These are phyloP conservation scores for Acleris holmiana DNA, from an alignment of 2,888 invertebrate genomes.

Conservation along the genomic window DNA sequence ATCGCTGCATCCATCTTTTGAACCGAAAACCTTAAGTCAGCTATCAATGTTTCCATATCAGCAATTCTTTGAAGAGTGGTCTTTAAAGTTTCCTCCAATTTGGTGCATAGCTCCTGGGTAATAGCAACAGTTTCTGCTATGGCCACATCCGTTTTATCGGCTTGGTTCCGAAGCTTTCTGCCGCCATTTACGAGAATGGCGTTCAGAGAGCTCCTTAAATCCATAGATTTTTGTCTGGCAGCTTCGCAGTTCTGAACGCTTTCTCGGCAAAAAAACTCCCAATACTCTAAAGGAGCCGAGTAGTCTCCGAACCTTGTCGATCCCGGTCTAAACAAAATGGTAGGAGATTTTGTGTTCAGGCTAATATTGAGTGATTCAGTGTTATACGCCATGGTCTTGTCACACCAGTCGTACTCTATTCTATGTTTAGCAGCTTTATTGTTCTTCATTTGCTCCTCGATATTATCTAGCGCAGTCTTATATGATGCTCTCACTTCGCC, in stretches of 20 bases:
- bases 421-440: constrained; percentile 92
- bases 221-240: constrained; percentile 89
- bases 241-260: constrained; percentile 90
- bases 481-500: constrained; percentile 87
- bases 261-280: constrained; percentile 93
- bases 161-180: constrained; percentile 92
- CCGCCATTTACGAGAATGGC: constrained; percentile 90
- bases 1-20: constrained; percentile 91
- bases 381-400: constrained; percentile 92
- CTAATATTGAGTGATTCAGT: constrained; percentile 89
- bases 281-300: constrained; percentile 88
- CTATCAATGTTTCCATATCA: constrained; percentile 90
- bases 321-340: constrained; percentile 91
- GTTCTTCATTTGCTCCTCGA: constrained; percentile 88
- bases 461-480: constrained; percentile 85
- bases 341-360: constrained; percentile 87
- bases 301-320: constrained; percentile 91
- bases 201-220: constrained; percentile 88
- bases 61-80: constrained; percentile 90
- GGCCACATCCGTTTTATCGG: constrained; percentile 91
- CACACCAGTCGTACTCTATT: constrained; percentile 96
- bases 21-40: constrained; percentile 87
- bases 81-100: constrained; percentile 88
- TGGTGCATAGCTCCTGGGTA: constrained; percentile 89
- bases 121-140: constrained; percentile 90